Conservation (phyloP, 2,797 vertebrate species). For the Clamator glandarius region DNA sequence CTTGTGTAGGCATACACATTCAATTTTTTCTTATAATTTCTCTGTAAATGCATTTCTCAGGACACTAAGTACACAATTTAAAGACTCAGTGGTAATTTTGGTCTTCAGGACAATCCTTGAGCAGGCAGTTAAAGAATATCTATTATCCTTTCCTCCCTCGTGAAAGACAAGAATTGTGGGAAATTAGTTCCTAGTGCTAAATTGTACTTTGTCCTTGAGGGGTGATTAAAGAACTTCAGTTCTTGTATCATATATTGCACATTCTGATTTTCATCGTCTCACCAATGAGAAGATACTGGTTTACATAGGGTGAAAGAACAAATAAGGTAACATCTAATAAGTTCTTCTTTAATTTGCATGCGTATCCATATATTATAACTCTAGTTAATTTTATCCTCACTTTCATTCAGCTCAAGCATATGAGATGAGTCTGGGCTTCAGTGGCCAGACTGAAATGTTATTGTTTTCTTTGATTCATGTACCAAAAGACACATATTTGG, state of each 20-base stretch:
- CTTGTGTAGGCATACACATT: not conserved
- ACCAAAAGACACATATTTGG: not conserved
- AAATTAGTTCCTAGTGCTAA: constrained; percentile 12
- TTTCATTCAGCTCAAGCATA: not conserved
- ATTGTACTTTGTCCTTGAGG: not conserved
- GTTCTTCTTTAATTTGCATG: not conserved
- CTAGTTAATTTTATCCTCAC: not conserved
- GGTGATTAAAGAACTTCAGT: not conserved
- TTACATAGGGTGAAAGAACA: not conserved
- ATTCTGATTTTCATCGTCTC: not conserved
- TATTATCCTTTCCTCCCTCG: not conserved
- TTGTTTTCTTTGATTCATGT: not conserved
- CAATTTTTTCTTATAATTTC: not conserved
- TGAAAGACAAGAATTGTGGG: not conserved
- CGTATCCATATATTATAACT: not conserved
- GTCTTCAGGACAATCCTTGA: not conserved
- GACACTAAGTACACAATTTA: not conserved
- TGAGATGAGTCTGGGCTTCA: not conserved
- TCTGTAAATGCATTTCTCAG: not conserved
- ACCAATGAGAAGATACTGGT: not conserved
- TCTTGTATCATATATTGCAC: not conserved
- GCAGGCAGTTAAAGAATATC: constrained; percentile 7
- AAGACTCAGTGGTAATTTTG: not conserved
- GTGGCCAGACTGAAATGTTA: not conserved
- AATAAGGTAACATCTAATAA: not conserved